Evolutionary conservation across 2,797 vertebrate genomes (phyloP), one percentile per base, ranked within the genome.

Genomic region (Chelon auratus): DNA sequence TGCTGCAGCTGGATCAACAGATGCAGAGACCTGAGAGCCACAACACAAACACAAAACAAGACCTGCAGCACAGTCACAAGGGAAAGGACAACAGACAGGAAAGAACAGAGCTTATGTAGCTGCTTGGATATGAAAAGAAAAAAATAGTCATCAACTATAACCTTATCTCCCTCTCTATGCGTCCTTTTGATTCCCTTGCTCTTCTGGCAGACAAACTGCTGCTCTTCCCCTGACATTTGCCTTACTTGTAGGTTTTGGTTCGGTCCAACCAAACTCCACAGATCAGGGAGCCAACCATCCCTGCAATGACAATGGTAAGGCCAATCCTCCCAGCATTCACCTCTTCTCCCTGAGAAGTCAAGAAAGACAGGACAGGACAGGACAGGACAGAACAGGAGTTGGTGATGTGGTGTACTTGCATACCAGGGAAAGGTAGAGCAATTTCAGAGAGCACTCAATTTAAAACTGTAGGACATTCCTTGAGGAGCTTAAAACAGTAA

Each of bases 181-280:
- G 3, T 36, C 11, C 40, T n/a, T 66, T 43, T 54, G 13, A 63
- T 12, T 20, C 17, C 51, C 11, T 1, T 18, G 17, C 15, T 43
- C 26, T 9, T 39, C 39, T 24, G 43, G 14, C 48, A 17, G 37
- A 52, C 40, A 42, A 42, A 62, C n/a, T 26, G 50, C 17, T 17
- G 15, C 43, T 51, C 50, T 47, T 22, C 14, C 39, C 20, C 10
- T 1, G 3, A 54, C 20, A 13, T 36, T 63, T 0, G 2, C 84
- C 96, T 96, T 94, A 99, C 97, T 97, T 99, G 95, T 98, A 99
- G 3, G 96, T 96, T 93, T 98, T 99, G 45, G 96, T 96, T 91
- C 84, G 95, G 91, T 99, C 98, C 91, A 99, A 89, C 97, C 98
- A 99, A 76, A 98, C 56, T 22, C 98, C 98, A 1, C 96, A 95